Evolutionary conservation across 2,797 vertebrate genomes (phyloP), one percentile per base, ranked within the genome.

Genomic region (Schizopygopsis malacanthus): DNA sequence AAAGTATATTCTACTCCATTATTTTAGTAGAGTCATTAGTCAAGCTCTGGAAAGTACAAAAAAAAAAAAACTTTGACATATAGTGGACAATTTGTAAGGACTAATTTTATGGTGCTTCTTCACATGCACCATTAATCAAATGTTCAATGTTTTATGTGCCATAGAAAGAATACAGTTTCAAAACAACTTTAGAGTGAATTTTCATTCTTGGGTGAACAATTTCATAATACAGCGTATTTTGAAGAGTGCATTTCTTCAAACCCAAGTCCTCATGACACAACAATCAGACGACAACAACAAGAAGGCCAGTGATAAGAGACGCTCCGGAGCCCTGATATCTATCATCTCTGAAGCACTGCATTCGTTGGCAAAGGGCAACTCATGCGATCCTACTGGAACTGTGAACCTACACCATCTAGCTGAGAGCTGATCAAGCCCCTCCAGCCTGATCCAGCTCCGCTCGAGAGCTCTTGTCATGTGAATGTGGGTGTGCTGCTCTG

Each of bases 401-500:
- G 22, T 85, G 83, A 84, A 79, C 50, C 76, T 12, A 45, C 75
- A 79, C 47, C 65, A 56, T 79, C 63, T 70, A 10, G 25, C n/a
- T 79, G 77, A 80, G 77, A 85, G 84, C 76, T 72, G 77, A 85
- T 85, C 41, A 71, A 76, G 70, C 70, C 52, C 71, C 79, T 82
- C 59, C 50, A 73, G 41, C 39, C 79, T 79, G 65, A 63, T 80
- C 41, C 70, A 85, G 73, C 79, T 82, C 67, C n/a, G 69, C 52
- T 78, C 13, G 41, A 82, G 73, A 65, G 84, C 80, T 73, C 75
- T 73, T 86, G 75, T 82, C 75, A 61, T 85, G 73, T 73, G 84
- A 79, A 86, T 84, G 84, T 88, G 75, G 87, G 87, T 79, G 87
- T 88, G 59, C 83, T 83, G 77, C 61, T 86, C 84, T 79, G 82